These are phyloP conservation scores for Drosophila fulvimacula DNA, from an alignment of 2,888 invertebrate species.

Conservation along the genomic window DNA sequence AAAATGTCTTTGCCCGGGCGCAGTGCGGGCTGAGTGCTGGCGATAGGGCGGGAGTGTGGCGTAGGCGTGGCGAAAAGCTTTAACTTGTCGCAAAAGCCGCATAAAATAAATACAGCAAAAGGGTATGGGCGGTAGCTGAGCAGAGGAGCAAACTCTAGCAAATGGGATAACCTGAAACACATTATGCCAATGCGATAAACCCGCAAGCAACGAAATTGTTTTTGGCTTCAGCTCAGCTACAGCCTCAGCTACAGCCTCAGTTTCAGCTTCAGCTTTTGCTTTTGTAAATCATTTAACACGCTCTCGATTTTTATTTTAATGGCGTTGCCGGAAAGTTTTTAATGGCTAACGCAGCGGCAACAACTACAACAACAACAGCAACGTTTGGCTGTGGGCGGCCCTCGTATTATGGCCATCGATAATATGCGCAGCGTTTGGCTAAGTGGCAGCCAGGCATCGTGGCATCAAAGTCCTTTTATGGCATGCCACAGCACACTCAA, in stretches of 20 bases:
- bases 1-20: conserved; percentile 30
- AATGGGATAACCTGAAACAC: conserved; percentile 55
- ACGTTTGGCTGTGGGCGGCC: conserved; percentile 3
- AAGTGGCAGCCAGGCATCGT: conserved; percentile 47
- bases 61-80: conserved; percentile 48
- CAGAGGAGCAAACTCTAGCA: conserved; percentile 1
- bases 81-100: conserved; percentile 58
- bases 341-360: conserved; percentile 59
- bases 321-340: conserved; percentile 70
- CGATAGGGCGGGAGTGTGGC: too few species aligned
- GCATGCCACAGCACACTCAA: conserved; percentile 51
- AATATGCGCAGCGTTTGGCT: conserved; percentile 45
- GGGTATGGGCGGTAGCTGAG: neutral
- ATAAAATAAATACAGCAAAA: conserved; percentile 52
- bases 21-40: too few species aligned
- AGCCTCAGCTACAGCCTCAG: neutral
- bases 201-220: conserved; percentile 61
- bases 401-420: conserved; percentile 55
- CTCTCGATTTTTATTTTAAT: conserved; percentile 78
- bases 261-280: conserved; percentile 28
- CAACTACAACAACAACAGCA: conserved; percentile 18
- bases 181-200: conserved; percentile 63
- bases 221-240: conserved; percentile 24
- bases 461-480: conserved; percentile 46
- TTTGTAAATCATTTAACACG: conserved; percentile 75